Conservation (phyloP, 2,797 vertebrate species). For the Setipinna tenuifilis region DNA sequence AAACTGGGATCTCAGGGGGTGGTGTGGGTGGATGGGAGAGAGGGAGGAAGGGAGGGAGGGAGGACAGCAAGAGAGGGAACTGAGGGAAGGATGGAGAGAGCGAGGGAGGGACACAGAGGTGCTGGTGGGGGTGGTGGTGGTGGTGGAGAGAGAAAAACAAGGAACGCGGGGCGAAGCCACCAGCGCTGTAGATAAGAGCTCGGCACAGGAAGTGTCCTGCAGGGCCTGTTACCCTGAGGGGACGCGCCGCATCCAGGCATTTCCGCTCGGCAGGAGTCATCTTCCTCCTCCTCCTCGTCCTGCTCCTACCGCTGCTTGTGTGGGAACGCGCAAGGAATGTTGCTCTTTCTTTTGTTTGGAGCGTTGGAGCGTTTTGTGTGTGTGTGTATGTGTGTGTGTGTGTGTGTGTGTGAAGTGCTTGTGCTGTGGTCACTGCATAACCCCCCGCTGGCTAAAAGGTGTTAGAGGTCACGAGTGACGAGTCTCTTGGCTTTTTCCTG, state of each 20-base stretch:
- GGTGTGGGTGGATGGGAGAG: constrained; percentile 1
- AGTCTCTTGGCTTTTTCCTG: neutral
- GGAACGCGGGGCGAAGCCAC: constrained; percentile 23
- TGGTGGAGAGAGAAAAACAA: neutral
- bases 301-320: constrained; percentile 57
- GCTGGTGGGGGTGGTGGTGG: constrained; percentile 35
- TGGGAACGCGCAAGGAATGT: constrained; percentile 79
- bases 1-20: neutral
- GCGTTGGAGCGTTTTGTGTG: neutral
- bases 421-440: neutral
- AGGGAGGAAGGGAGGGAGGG: neutral
- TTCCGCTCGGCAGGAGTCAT: constrained; percentile 73
- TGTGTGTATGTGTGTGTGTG: too few relatives aligned
- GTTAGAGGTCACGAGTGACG: neutral
- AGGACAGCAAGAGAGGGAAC: constrained; percentile 48
- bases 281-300: constrained; percentile 10
- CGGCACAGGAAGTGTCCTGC: constrained; percentile 73
- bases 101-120: neutral
- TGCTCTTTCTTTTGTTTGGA: constrained; percentile 68
- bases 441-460: neutral
- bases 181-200: constrained; percentile 71
- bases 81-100: constrained; percentile 62
- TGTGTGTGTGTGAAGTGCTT: neutral
- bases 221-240: constrained; percentile 66
- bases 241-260: constrained; percentile 62